phyloP scores from a whole-genome alignment of 2,888 invertebrate genomes.

The Aporophyla nigra region DNA sequence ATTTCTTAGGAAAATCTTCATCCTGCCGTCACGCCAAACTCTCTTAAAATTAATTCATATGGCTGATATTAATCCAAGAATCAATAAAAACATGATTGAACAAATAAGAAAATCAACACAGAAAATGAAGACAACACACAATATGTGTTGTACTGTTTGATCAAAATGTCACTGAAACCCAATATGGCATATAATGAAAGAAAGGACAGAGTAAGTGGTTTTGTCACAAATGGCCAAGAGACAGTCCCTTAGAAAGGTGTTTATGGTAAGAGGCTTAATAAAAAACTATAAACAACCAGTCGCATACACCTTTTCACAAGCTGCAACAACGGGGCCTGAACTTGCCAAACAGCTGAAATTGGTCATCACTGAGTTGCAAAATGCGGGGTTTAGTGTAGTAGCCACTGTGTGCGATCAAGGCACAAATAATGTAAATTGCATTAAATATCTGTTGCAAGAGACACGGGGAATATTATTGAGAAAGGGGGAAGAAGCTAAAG shows the following conservation, averaged over 20 bases:
- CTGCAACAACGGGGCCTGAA: constrained; percentile 17
- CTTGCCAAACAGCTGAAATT: not conserved
- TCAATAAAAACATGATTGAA: constrained; percentile 18
- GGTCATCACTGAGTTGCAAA: not conserved
- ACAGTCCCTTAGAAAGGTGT: constrained; percentile 5
- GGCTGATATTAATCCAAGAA: constrained; percentile 21
- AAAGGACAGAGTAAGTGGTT: constrained; percentile 3
- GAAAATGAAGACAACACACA: constrained; percentile 12
- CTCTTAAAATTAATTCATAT: constrained; percentile 11
- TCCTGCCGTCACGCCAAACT: constrained; percentile 6
- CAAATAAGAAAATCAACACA: not conserved
- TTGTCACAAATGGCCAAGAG: constrained; percentile 13
- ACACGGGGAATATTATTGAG: not conserved
- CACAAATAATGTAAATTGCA: constrained; percentile 1
- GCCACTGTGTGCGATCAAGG: constrained; percentile 8
- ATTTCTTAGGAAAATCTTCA: too few relatives aligned
- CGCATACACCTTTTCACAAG: constrained; percentile 4
- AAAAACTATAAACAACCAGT: too few relatives aligned
- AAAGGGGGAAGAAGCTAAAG: constrained; percentile 10
- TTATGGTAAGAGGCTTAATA: not conserved
- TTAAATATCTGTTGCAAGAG: not conserved
- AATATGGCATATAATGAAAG: constrained; percentile 4
- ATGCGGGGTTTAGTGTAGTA: not conserved
- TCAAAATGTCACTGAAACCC: constrained; percentile 15
- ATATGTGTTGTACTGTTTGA: too few relatives aligned